Evolutionary conservation across 2,797 vertebrate species (phyloP), one percentile per base, ranked within the genome.

Genomic region (Loris lydekkerianus): DNA sequence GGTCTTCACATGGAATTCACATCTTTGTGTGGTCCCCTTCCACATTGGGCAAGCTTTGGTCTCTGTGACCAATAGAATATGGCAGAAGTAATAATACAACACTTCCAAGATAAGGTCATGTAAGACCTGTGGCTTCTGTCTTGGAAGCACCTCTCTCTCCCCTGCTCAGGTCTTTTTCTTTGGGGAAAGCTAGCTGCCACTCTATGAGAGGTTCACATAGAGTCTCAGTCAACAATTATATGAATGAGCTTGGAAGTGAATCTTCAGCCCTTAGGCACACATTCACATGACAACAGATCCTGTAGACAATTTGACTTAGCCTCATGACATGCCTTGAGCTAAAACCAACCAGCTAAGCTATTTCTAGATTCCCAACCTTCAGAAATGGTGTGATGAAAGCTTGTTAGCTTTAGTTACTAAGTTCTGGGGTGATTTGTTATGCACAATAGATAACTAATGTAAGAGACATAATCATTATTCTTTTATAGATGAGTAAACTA

Each of bases 401-500:
- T 65, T 73, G 10, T 43, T 94, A 49, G 61, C 9, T 85, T 93
- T 58, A 92, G 29, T 25, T 87, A 63, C 43, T 77, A 84, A 90
- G 14, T 82, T 75, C 65, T 88, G 31, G 76, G 49, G 56, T 82
- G 43, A 78, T 88, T 85, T 93, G 2, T 82, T 95, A 31, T 3
- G 3, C 43, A 77, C 40, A 86, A 53, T 58, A 27, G 5, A n/a
- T 86, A 80, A 65, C n/a, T 70, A 40, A 10, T 25, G 23, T 70
- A 88, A 31, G 10, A 84, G 3, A 5, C 81, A 10, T 3, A 4
- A 29, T 81, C 5, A 65, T 92, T 88, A 18, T 21, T 91, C 9
- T 92, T 93, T 78, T 27, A 86, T 46, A 94, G 20, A 70, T 46
- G 34, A 94, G 69, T 65, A 84, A 49, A 65, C 40, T 72, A 81